These are phyloP conservation scores for Amblyornis subalaris DNA, from an alignment of 2,113 vertebrate species.

Conservation along the genomic window DNA sequence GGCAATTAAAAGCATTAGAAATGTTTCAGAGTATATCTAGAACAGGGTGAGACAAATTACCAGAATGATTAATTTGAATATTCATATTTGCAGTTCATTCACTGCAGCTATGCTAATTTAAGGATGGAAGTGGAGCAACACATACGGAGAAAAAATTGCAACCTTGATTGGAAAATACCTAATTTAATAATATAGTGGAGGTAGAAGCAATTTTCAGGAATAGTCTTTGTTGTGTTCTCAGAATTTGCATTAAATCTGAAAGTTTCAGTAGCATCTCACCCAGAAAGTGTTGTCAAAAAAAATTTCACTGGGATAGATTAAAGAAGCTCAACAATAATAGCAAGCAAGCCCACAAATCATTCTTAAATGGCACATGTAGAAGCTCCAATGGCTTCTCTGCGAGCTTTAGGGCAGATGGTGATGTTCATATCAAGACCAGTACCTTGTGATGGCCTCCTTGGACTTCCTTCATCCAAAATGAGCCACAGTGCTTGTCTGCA, in stretches of 20 bases:
- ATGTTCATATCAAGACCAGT: slow-evolving; percentile 47
- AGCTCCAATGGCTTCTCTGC: background rate
- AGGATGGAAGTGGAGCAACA: background rate
- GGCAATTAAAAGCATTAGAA: background rate
- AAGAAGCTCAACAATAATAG: background rate
- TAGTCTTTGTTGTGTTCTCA: background rate
- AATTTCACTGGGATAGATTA: background rate
- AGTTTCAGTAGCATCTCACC: background rate
- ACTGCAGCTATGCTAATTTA: background rate
- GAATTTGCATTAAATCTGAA: background rate
- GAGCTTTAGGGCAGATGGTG: slow-evolving; percentile 21
- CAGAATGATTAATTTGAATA: background rate
- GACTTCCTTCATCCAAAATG: slow-evolving; percentile 55
- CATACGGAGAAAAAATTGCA: background rate
- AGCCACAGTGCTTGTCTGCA: slow-evolving; percentile 4
- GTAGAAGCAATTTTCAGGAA: background rate
- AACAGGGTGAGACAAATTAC: background rate
- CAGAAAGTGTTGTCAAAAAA: background rate
- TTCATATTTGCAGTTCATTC: background rate
- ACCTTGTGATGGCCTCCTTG: slow-evolving; percentile 75
- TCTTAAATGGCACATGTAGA: background rate
- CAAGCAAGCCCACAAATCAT: background rate
- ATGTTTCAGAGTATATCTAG: background rate
- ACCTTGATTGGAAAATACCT: background rate
- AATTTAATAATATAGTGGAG: background rate